phyloP scores from a whole-genome alignment of 2,113 vertebrate species.

The Tragelaphus strepsiceros region DNA sequence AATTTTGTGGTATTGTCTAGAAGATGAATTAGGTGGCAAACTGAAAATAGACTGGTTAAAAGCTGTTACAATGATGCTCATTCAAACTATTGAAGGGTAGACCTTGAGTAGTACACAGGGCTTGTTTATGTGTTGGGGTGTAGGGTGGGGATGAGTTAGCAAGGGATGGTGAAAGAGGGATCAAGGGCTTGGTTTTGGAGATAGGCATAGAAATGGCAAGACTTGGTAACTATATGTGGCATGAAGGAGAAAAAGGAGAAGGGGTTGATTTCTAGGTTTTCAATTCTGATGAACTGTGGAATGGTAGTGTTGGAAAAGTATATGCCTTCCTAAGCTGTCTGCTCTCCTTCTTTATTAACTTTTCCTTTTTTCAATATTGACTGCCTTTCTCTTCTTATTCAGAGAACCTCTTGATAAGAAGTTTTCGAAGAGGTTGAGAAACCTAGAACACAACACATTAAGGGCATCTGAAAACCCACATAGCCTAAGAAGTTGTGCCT shows the following conservation, averaged over 20 bases:
- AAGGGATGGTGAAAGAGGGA: neutral
- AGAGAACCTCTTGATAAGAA: neutral
- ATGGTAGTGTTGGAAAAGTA: neutral
- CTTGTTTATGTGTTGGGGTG: neutral
- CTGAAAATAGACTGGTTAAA: neutral
- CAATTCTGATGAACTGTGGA: neutral
- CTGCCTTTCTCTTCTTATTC: neutral
- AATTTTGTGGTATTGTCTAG: neutral
- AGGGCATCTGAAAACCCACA: neutral
- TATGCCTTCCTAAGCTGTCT: neutral
- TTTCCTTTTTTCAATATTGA: neutral
- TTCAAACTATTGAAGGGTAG: neutral
- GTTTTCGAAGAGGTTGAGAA: neutral
- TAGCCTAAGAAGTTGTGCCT: neutral
- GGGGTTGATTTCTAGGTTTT: neutral
- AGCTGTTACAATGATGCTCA: neutral
- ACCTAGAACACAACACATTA: neutral
- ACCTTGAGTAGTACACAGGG: neutral
- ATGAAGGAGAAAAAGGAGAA: neutral
- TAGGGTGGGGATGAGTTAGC: neutral
- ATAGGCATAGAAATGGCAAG: neutral
- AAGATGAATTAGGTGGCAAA: neutral
- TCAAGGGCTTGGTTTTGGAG: neutral
- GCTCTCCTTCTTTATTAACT: neutral
- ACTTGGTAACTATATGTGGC: neutral